Percentiles rank a stretch among this genome's conserved stretches.
phyloP scores from a whole-genome alignment of 2,113 vertebrate species.

The Tachuris rubrigastra region DNA sequence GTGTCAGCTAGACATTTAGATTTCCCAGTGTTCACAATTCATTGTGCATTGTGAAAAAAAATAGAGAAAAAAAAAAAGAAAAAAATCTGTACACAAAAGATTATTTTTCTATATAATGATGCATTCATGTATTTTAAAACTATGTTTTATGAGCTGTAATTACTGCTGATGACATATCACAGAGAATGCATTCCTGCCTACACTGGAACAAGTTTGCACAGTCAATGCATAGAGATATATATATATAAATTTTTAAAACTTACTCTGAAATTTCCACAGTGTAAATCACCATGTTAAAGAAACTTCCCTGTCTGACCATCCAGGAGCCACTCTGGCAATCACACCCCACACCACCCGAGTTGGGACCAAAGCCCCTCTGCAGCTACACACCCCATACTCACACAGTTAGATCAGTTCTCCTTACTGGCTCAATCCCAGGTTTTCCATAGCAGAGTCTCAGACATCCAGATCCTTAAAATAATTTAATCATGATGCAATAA shows the following conservation, averaged over 20 bases:
- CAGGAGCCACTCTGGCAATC: background rate
- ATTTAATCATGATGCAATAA: background rate
- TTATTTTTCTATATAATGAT: background rate
- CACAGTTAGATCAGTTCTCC: background rate
- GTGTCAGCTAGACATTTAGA: background rate
- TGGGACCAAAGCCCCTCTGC: background rate
- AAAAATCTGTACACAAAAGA: background rate
- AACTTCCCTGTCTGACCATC: background rate
- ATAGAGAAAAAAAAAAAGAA: too few relatives aligned
- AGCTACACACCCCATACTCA: background rate
- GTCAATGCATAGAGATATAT: background rate
- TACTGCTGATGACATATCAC: background rate
- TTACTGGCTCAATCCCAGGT: background rate
- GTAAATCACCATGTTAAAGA: background rate
- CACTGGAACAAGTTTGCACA: background rate
- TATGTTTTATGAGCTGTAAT: background rate
- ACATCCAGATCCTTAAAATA: background rate
- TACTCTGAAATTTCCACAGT: background rate
- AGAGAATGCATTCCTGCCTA: background rate
- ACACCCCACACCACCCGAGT: background rate
- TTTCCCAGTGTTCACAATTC: background rate
- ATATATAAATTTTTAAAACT: background rate
- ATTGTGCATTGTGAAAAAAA: fast-evolving
- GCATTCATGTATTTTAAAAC: background rate
- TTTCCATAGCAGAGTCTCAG: too few relatives aligned